Base-by-base conservation (phyloP, 2,888 invertebrate genomes). In the Automeris io region DNA sequence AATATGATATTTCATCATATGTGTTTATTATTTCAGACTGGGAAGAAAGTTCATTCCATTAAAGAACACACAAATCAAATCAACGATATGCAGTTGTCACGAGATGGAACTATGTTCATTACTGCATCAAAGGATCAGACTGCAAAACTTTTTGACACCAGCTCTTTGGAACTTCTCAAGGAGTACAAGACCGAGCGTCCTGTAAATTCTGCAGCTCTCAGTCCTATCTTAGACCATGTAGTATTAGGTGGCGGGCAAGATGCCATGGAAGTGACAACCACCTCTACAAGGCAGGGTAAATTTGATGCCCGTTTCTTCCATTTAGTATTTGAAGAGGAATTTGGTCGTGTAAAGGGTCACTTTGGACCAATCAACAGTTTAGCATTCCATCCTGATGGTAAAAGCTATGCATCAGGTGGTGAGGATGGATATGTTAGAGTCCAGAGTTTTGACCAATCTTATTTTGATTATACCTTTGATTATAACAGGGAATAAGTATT, bases 291-390 rank as follows among this genome's bases (percentile, higher is more conserved):
- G 55, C 92, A 95, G 45, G 99, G 99, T 37, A 99, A 99, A 87
- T 99, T 99, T 72, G 99, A 99, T 74, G 97, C 93, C 77, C 77
- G 92, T 31, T 96, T 98, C 88, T 99, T 94, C 90, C 97, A 98
- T 76, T 86, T 97, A 59, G 93, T 98, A 16, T 98, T 97, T 76
- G 98, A 98, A 81, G 97, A 98, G 68, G 98, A 98, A 71, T 98
- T 98, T 79, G 98, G 94, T 0, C 89, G 97, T 43, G 93, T 99
- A n/a, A 99, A 99, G 75, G 99, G 99, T 40, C 99, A 99, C 86
- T 99, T 99, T 70, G 99, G 99, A 57, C 99, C 99, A 1, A 99
- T 99, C 64, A 99, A 99, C 90, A 97, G 97, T 80, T 91, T 99
- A 55, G 94, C 96, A 35, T 99, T 99, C 88, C 98, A 98, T 85